These are phyloP conservation scores for Cloeon dipterum DNA, from an alignment of 2,888 invertebrate genomes.

Conservation along the genomic window DNA sequence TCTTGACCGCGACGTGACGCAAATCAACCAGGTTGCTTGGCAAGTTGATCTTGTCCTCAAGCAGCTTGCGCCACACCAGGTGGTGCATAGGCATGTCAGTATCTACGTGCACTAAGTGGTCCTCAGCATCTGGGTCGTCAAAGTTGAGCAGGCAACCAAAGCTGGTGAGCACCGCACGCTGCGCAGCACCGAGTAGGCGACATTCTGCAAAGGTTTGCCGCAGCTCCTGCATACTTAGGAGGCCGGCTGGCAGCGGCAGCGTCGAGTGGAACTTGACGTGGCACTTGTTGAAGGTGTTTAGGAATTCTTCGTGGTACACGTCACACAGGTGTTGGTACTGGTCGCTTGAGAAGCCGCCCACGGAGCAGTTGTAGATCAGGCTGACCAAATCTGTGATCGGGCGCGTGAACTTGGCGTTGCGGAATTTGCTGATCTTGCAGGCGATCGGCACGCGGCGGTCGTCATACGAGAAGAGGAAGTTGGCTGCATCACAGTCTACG, in stretches of 20 bases:
- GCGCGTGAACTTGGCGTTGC: not conserved
- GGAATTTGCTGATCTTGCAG: not conserved
- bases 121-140: no score
- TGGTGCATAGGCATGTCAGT: no score
- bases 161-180: not conserved
- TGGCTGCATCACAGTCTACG: not conserved
- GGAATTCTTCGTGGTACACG: not conserved
- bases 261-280: not conserved
- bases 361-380: not conserved
- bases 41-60: no score
- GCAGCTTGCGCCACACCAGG: no score
- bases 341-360: not conserved
- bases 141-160: not conserved
- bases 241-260: not conserved
- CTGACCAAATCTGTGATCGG: not conserved
- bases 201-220: not conserved
- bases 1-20: not conserved
- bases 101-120: no score
- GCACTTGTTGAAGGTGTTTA: not conserved
- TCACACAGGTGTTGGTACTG: not conserved
- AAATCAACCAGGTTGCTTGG: not conserved
- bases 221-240: not conserved
- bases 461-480: not conserved
- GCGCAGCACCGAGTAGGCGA: not conserved
- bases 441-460: not conserved